Evolutionary conservation across 2,888 invertebrate genomes (phyloP), one percentile per base, ranked within the genome.

Genomic region (Ametastegia equiseti): DNA sequence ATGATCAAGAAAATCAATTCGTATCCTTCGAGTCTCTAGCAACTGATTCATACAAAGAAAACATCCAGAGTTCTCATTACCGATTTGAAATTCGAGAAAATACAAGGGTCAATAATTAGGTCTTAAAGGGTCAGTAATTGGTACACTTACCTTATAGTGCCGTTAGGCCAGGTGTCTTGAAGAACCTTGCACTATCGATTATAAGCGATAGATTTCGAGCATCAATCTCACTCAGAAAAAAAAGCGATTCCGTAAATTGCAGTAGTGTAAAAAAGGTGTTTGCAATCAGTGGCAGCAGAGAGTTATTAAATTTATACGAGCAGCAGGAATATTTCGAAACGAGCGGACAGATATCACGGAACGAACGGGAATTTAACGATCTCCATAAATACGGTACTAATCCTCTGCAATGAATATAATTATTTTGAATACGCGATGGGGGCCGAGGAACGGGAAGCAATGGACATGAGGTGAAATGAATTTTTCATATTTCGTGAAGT

Each of bases 261-360:
- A 60, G 9, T 9, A 60, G 11, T 27, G 60, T 4, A 11, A 4
- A 60, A 60, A 60, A n/a, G 60, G 13, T 60, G 15, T 63, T 33
- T 63, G 63, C 33, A 63, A 63, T 63, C 63, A 63, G 27, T 63
- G 19, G 30, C 30, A 33, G 15, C 13, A 11, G 15, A 63, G 30
- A 63, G 63, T 63, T 63, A 33, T 63, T 63, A 63, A 63, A 63
- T 33, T 63, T 33, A 63, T 63, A 63, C n/a, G 63, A 33, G 15
- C 33, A 63, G 63, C 30, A n/a, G 6, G 15, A 33, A 33, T 63
- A 54, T 54, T 23, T 54, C 54, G 7, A 23, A 23, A 23, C 54
- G 54, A 7, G 23, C 23, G 54, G 23, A 23, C 54, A 23, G 54
- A 54, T 54, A 23, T 23, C 19, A 54, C 54, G 19, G 7, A 19